Conservation (phyloP, 1,140 invertebrate species). For the Bradysia coprophila region DNA sequence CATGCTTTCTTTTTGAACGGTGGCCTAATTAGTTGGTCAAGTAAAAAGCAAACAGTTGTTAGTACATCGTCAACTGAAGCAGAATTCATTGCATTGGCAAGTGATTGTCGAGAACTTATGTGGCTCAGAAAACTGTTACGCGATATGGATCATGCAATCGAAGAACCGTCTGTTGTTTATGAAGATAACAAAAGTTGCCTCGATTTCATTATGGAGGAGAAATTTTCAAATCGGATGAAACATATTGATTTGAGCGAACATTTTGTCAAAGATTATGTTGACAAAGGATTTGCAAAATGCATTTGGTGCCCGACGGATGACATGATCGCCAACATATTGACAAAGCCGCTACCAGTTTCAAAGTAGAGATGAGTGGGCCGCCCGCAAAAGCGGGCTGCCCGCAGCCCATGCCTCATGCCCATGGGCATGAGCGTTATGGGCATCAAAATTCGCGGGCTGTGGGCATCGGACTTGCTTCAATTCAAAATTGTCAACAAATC, state of each 20-base stretch:
- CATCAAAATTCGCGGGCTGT: no score
- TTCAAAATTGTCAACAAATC: no score
- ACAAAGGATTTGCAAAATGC: slow-evolving; percentile 6
- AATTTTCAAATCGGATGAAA: slow-evolving; percentile 5
- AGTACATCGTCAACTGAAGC: slow-evolving; percentile 27
- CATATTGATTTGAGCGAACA: slow-evolving; percentile 6
- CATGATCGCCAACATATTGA: slow-evolving; percentile 6
- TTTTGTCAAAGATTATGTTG: slow-evolving; percentile 6
- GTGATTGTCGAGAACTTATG: slow-evolving; percentile 20
- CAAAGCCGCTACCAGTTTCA: slow-evolving; percentile 5
- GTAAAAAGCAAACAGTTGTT: slow-evolving; percentile 23
- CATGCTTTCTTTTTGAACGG: slow-evolving; percentile 9
- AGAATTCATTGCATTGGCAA: slow-evolving; percentile 25
- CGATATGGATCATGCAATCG: slow-evolving; percentile 9
- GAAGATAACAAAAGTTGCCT: slow-evolving; percentile 5
- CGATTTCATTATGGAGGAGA: slow-evolving; percentile 1
- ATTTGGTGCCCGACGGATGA: slow-evolving; percentile 5
- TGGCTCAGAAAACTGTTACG: slow-evolving; percentile 13
- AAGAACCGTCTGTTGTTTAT: not conserved
- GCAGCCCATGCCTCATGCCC: no score
- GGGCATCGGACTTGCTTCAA: no score
- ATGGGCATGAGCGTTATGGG: no score
- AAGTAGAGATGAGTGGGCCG: no score
- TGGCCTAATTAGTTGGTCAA: slow-evolving; percentile 21
- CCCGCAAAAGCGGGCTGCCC: no score